Evolutionary conservation across 2,888 invertebrate species (phyloP).

Genomic region (Psococerastis gibbosa): DNA sequence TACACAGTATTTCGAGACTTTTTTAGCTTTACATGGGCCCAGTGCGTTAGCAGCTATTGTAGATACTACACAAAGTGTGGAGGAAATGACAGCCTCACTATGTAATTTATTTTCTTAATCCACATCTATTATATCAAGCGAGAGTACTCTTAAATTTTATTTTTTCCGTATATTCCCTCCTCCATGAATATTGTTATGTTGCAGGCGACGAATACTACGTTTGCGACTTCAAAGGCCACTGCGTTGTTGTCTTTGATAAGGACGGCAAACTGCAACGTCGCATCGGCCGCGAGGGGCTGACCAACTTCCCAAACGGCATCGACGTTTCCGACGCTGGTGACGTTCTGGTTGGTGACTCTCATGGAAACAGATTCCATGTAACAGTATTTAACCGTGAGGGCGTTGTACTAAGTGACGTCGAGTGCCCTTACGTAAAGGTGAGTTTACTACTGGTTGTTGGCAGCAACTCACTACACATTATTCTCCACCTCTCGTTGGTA

Average conservation of each 20-base stretch:
- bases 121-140: too few species aligned
- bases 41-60: too few species aligned
- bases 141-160: not conserved
- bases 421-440: conserved; percentile 95
- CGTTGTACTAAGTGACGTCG: conserved; percentile 73
- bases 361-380: conserved; percentile 94
- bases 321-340: conserved; percentile 95
- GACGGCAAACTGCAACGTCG: conserved; percentile 79
- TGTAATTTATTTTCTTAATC: too few species aligned
- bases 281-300: conserved; percentile 88
- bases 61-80: too few species aligned
- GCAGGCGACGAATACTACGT: conserved; percentile 83
- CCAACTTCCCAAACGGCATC: conserved; percentile 94
- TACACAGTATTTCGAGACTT: too few species aligned
- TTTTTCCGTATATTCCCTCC: not conserved
- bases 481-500: too few species aligned
- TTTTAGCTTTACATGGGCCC: too few species aligned
- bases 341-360: conserved; percentile 90
- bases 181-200: conserved; percentile 16
- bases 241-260: conserved; percentile 89
- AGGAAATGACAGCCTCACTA: too few species aligned
- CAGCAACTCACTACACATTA: too few species aligned
- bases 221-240: conserved; percentile 96
- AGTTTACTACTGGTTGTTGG: too few species aligned
- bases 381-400: conserved; percentile 88